A percentile compares a stretch with the other conserved stretches of the same genome.
Conservation (phyloP, 2,888 invertebrate genomes). For the Ormia ochracea region DNA sequence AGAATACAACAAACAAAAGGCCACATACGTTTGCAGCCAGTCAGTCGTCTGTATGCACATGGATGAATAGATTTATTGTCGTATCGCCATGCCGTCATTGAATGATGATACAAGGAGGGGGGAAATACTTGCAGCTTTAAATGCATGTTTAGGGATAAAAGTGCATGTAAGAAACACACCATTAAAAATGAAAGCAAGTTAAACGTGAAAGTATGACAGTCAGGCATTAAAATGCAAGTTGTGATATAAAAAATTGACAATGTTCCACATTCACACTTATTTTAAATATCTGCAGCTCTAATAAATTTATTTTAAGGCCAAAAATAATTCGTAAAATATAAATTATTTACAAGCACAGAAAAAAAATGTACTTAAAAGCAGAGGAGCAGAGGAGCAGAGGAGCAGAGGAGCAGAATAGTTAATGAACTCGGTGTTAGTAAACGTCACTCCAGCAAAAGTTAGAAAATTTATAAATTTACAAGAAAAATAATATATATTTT, state of each 20-base stretch:
- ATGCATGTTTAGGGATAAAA: slow-evolving; percentile 25
- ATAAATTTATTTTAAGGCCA: too few relatives aligned
- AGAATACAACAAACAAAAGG: slow-evolving; percentile 18
- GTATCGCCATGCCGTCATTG: neutral
- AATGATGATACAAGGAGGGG: neutral
- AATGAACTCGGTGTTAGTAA: too few relatives aligned
- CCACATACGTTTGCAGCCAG: neutral
- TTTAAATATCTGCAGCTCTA: neutral
- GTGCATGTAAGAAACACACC: neutral
- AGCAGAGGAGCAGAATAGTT: too few relatives aligned
- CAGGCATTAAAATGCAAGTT: neutral
- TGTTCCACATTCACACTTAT: neutral
- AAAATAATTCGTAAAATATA: too few relatives aligned
- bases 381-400: too few relatives aligned
- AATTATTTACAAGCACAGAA: too few relatives aligned
- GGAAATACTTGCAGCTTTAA: neutral
- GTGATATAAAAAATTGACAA: neutral
- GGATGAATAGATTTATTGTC: slow-evolving; percentile 3
- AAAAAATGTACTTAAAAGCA: too few relatives aligned
- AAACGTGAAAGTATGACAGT: slow-evolving; percentile 17
- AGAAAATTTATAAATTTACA: too few relatives aligned
- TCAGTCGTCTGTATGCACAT: slow-evolving; percentile 20
- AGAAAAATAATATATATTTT: too few relatives aligned
- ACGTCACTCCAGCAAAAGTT: too few relatives aligned
- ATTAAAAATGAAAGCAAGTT: slow-evolving; percentile 26